Base-by-base conservation (phyloP, 1,140 invertebrate genomes). In the Chelonus insularis region DNA sequence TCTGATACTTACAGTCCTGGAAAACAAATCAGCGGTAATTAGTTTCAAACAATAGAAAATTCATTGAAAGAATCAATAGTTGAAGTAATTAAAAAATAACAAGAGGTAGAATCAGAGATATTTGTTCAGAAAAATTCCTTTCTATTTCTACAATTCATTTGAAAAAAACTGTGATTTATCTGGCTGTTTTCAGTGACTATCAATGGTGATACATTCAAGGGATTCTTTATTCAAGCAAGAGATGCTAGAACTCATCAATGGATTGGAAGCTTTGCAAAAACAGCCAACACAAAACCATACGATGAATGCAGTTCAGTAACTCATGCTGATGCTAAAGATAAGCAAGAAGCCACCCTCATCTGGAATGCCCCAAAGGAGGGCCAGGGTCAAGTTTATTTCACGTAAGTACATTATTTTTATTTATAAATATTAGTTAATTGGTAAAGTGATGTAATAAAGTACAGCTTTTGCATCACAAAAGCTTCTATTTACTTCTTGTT, bases 201-300 rank as follows among this genome's bases (percentile, higher is more conserved):
- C 50, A 77, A 80, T 34, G 88, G 87, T 0, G 72, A 76, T 0
- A 73, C 84, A 12, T 92, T 92, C 76, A 87, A 89, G 65, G 91
- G 91, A 8, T 91, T 92, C 80, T 89, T 92, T 74, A 74, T 92
- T n/a, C 90, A 92, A 78, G 90, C 89, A 0, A 86, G 90, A 45
- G 90, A 91, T 65, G 82, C 84, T 0, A 78, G 84, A 18, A 87
- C 86, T 0, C 83, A 90, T 63, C 79, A 86, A 62, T 91, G 90
- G 88, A 82, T 91, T 32, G 91, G 91, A 7, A 81, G 84, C 8
- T 92, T 88, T 86, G 80, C 86, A 29, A 80, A 86, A 62, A 87
- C 87, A 1, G 83, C 86, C 0, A 91, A 91, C 68, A 89, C 89
- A 0, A 91, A 89, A 59, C 82, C 86, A 1, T 87, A 91, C 67